Evolutionary conservation across 2,888 invertebrate species (phyloP), one percentile per base, ranked within the genome.

Genomic region (Ptychoptera contaminata): DNA sequence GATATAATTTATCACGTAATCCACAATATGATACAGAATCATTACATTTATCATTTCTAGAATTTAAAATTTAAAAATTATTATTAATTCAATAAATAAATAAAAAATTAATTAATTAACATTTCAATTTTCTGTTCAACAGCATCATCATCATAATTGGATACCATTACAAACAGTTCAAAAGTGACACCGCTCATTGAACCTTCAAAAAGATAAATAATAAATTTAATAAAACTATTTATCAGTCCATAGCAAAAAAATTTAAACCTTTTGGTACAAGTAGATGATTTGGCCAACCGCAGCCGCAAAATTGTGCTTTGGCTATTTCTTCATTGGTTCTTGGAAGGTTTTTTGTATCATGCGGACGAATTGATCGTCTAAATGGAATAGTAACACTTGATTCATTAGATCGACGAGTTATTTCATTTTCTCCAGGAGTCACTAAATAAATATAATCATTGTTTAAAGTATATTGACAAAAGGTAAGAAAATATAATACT

Each of bases 281-380:
- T 74, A 83, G 71, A 58, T 83, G 82, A 49, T 84, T 78, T 0
- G 87, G 87, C 85, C 87, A 87, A 42, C 87, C 86, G 55, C 88
- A 90, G 48, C 87, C 87, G 66, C 88, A 90, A 72, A 82, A 84
- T 65, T 82, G 80, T 43, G 67, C 61, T 2, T 54, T 56, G 6
- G 9, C 6, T 14, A 9, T 30, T 1, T 36, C 30, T 29, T 12
- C 14, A 0, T 77, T 75, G 1, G 77, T 29, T 30, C n/a, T n/a
- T n/a, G n/a, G n/a, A n/a, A n/a, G 42, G 65, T 15, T 58, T 62
- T 1, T 56, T 4, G 10, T n/a, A 29, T 1, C 10, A 53, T 53
- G 77, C 76, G 49, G 77, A 6, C 79, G 71, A 74, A 82, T 86
- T 6, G 80, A 81, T 47, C 77, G 68, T 58, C 81, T 82, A 61